phyloP scores from a whole-genome alignment of 1,140 invertebrate species.

The Mizuhopecten yessoensis region DNA sequence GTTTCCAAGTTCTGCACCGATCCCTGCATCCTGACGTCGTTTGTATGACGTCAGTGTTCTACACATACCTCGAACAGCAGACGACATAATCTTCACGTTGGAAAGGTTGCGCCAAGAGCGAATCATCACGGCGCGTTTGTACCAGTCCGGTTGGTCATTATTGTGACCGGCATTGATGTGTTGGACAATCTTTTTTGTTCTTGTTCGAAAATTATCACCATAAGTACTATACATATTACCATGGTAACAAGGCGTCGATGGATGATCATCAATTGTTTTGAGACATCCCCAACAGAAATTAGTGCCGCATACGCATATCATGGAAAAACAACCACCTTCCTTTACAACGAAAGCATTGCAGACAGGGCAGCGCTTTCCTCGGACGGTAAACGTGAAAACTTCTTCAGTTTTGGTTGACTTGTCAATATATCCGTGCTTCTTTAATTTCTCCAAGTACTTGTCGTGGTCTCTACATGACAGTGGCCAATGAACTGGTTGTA shows the following conservation, averaged over 20 bases:
- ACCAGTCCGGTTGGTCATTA: background rate
- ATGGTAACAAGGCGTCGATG: background rate
- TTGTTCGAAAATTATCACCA: conserved; percentile 43
- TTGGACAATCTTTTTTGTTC: background rate
- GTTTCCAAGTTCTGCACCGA: background rate
- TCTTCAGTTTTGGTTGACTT: background rate
- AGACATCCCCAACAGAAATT: conserved; percentile 69
- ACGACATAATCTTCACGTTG: background rate
- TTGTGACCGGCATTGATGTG: background rate
- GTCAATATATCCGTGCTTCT: conserved; percentile 52
- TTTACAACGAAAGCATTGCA: conserved; percentile 54
- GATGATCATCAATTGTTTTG: background rate
- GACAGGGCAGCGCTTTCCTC: conserved; percentile 62
- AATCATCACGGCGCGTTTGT: background rate
- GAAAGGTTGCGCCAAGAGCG: background rate
- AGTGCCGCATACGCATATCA: conserved; percentile 58
- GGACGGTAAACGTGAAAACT: conserved; percentile 36
- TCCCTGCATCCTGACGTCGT: background rate
- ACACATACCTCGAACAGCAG: background rate
- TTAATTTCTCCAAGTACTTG: conserved; percentile 61
- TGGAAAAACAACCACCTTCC: conserved; percentile 61
- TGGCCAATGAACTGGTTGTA: conserved; percentile 70
- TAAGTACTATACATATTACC: conserved; percentile 41
- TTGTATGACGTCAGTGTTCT: background rate
- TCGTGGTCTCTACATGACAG: conserved; percentile 64